A percentile compares a stretch with the other conserved stretches of the same genome.
Evolutionary conservation across 2,113 vertebrate species (phyloP).

Genomic region (Ancistrus triradiatus): DNA sequence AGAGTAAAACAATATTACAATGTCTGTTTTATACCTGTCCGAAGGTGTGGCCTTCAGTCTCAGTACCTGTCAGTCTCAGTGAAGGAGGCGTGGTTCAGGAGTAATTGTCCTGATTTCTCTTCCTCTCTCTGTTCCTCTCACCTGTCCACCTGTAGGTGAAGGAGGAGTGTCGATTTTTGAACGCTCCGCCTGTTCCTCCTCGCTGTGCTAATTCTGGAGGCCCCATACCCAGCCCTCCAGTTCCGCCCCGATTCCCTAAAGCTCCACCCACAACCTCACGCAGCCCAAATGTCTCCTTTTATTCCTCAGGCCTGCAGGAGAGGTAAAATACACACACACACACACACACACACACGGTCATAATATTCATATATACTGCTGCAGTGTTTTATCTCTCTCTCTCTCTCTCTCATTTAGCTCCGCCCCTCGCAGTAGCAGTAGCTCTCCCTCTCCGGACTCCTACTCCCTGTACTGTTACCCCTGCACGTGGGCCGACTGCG

Average conservation of each 20-base stretch:
- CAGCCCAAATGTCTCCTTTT: conserved; percentile 86
- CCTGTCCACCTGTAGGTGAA: conserved; percentile 72
- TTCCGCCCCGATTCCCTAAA: conserved; percentile 79
- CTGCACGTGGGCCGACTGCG: conserved; percentile 90
- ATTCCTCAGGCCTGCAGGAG: conserved; percentile 89
- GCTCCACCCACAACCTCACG: conserved; percentile 65
- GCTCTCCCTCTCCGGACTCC: conserved; percentile 82
- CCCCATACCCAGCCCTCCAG: conserved; percentile 73
- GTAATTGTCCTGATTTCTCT: too few relatives aligned
- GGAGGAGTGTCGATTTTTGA: conserved; percentile 92
- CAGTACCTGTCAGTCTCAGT: too few relatives aligned
- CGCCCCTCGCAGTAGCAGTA: conserved; percentile 69
- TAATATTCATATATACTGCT: too few relatives aligned
- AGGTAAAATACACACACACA: conserved; percentile 65
- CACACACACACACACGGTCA: not conserved
- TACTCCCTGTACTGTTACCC: conserved; percentile 93
- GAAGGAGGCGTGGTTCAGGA: too few relatives aligned
- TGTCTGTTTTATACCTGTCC: too few relatives aligned
- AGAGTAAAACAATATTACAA: too few relatives aligned
- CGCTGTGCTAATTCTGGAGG: conserved; percentile 74
- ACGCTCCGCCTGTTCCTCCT: conserved; percentile 89
- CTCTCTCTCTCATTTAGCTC: conserved; percentile 55
- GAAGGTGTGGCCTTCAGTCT: too few relatives aligned
- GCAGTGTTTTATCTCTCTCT: not conserved
- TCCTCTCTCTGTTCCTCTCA: not conserved